Evolutionary conservation across 1,140 invertebrate genomes (phyloP), one percentile per base, ranked within the genome.

Genomic region (Dreissena rostriformis): DNA sequence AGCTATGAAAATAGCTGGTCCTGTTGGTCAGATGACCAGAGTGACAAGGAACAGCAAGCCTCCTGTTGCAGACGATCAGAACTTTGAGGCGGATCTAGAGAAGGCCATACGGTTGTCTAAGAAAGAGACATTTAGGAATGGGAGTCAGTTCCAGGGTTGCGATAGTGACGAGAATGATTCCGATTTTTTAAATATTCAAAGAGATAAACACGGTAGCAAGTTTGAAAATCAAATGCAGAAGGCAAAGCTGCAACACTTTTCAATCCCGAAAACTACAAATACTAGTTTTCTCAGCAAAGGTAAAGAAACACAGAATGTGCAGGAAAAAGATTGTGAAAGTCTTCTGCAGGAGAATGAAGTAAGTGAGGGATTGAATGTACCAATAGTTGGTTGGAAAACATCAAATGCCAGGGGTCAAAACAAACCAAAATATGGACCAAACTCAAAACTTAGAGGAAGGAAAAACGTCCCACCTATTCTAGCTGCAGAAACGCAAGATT

Each of bases 401-500:
- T 19, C 24, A 67, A 24, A n/a, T 39, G 22, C 26, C 1, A 39
- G 49, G n/a, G 49, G 68, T 39, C 5, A 71, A 39, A 49, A 39
- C 26, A 39, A 39, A 39, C 39, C 39, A 5, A 39, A 39, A 39
- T 2, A 39, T 8, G 39, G 39, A 39, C 39, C 39, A 39, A 39
- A 39, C 2, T 39, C 39, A 39, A 39, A 39, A 8, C 39, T 39
- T 5, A 39, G 2, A 39, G 39, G 39, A 39, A 39, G 39, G 39
- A 39, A 39, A 39, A 39, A 39, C 8, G 39, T 8, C 39, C 8
- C 39, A 39, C 26, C 0, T 0, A 24, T 55, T 68, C 65, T 76
- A 22, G 81, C 70, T 49, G 71, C 57, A 68, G 81, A 83, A 10
- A 83, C 81, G 28, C 81, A 75, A 61, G 73, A 83, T 70, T 19